These are phyloP conservation scores for Standfussiana lucernea DNA, from an alignment of 2,888 invertebrate genomes.

Conservation along the genomic window DNA sequence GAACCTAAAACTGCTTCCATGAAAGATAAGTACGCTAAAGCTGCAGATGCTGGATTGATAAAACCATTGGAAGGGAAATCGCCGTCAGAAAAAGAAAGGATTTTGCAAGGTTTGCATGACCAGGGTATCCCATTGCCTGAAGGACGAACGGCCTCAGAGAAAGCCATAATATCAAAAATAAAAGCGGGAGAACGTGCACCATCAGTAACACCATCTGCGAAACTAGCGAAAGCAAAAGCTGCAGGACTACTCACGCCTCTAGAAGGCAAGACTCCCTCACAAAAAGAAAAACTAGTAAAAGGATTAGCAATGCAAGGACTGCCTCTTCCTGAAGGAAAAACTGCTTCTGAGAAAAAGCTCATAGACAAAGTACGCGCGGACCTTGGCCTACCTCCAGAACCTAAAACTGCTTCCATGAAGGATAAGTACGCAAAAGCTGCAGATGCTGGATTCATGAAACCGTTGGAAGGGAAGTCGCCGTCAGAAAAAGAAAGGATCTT, in stretches of 20 bases:
- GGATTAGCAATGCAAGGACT: constrained; percentile 46
- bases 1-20: constrained; percentile 17
- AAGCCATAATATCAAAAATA: too few relatives aligned
- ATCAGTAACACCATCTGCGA: too few relatives aligned
- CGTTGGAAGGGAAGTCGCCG: too few relatives aligned
- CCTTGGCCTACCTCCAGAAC: constrained; percentile 47
- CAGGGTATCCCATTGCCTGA: constrained; percentile 21
- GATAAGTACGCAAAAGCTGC: constrained; percentile 39
- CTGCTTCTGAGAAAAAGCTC: constrained; percentile 39
- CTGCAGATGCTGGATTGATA: constrained; percentile 3
- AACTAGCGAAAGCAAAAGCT: too few relatives aligned
- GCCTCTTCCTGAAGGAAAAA: constrained; percentile 44
- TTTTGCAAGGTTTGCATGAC: not conserved
- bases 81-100: constrained; percentile 13
- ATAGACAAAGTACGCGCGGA: constrained; percentile 38
- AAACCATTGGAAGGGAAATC: constrained; percentile 17
- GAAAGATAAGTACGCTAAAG: constrained; percentile 20
- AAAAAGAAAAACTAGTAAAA: constrained; percentile 44
- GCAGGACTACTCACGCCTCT: constrained; percentile 38
- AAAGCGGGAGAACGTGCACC: too few relatives aligned
- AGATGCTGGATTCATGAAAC: constrained; percentile 28
- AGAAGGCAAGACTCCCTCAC: constrained; percentile 39
- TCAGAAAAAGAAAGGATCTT: too few relatives aligned
- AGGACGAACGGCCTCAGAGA: too few relatives aligned
- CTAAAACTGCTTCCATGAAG: constrained; percentile 37